Conservation (phyloP, 2,113 vertebrate species). For the Falcunculus frontatus region DNA sequence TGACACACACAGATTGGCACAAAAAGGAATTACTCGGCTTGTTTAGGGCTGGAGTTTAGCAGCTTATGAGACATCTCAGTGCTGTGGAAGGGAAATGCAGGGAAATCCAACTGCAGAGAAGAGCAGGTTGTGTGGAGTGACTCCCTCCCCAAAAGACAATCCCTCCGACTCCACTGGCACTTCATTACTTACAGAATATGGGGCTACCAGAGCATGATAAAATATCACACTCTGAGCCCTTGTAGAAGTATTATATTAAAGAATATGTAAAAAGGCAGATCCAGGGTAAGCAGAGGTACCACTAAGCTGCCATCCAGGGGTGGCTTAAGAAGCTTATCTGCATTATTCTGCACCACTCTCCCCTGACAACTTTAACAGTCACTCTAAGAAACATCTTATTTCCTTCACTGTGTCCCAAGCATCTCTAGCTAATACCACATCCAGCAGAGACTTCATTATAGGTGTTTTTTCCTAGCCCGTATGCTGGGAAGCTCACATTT, state of each 20-base stretch:
- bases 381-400: slow-evolving; percentile 19
- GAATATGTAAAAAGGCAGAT: slow-evolving; percentile 8
- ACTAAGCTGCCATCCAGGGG: slow-evolving; percentile 21
- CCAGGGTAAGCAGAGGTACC: not conserved
- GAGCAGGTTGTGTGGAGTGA: not conserved
- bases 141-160: not conserved
- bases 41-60: not conserved
- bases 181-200: not conserved
- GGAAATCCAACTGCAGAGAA: not conserved
- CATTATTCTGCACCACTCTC: not conserved
- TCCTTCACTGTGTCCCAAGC: not conserved
- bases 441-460: not conserved
- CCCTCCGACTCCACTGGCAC: not conserved
- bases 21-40: not conserved
- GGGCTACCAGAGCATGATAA: not conserved
- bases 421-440: not conserved
- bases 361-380: not conserved
- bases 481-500: not conserved
- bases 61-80: not conserved
- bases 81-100: not conserved
- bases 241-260: not conserved
- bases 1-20: not conserved
- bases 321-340: slow-evolving; percentile 37
- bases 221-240: not conserved
- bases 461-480: not conserved